Conservation (phyloP, 2,113 vertebrate species). For the Melanocharis versteri region DNA sequence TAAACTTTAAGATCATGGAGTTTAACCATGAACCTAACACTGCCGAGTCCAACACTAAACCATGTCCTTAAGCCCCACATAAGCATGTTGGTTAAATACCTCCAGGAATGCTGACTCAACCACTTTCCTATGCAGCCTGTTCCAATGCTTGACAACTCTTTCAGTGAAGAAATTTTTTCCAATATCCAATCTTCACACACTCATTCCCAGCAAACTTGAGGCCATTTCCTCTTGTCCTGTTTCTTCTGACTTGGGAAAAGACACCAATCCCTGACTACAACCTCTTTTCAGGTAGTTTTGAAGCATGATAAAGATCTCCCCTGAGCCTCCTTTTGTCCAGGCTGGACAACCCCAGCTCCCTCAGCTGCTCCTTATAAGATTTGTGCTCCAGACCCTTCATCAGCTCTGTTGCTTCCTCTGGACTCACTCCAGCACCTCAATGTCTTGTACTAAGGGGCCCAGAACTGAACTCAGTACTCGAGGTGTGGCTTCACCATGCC, state of each 20-base stretch:
- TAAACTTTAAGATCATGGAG: not conserved
- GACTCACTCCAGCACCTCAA: rapidly evolving
- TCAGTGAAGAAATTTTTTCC: not conserved
- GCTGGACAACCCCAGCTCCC: not conserved
- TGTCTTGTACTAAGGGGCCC: not conserved
- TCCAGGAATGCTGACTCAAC: not conserved
- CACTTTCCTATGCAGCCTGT: not conserved
- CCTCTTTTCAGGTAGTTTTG: not conserved
- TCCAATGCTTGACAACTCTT: not conserved
- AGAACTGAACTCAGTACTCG: not conserved
- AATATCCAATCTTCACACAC: not conserved
- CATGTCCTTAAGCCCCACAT: not conserved
- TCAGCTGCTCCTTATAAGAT: not conserved
- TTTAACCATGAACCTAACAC: not conserved
- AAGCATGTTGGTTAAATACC: not conserved
- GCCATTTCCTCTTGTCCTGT: not conserved
- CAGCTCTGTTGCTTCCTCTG: not conserved
- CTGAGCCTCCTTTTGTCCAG: not conserved
- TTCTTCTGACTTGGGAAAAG: not conserved
- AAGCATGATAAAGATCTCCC: not conserved
- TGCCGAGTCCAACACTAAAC: not conserved
- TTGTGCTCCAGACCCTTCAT: not conserved
- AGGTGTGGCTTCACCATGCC: not conserved
- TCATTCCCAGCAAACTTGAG: not conserved
- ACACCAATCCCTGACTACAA: not conserved